Conservation (phyloP, 1,140 invertebrate species). For the Drosophila varians region DNA sequence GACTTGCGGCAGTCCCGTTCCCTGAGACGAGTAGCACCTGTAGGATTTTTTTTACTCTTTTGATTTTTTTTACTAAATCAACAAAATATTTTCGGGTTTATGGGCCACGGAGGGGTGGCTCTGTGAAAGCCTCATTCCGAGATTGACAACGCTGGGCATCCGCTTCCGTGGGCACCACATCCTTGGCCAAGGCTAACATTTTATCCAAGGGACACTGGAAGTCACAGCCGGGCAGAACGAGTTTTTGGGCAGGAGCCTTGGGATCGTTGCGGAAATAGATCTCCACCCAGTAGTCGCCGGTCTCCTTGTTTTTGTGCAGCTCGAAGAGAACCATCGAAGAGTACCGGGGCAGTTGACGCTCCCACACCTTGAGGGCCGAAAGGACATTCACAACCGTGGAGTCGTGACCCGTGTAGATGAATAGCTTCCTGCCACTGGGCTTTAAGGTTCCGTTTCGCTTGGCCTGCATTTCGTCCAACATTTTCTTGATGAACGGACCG, state of each 20-base stretch:
- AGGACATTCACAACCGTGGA: slow-evolving; percentile 89
- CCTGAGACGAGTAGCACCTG: slow-evolving; percentile 70
- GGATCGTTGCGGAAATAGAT: slow-evolving; percentile 87
- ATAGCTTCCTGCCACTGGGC: slow-evolving; percentile 86
- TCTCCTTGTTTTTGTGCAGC: slow-evolving; percentile 86
- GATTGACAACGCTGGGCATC: slow-evolving; percentile 86
- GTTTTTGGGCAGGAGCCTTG: slow-evolving; percentile 83
- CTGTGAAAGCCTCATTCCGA: slow-evolving; percentile 84
- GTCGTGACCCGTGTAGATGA: slow-evolving; percentile 90
- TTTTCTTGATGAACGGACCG: slow-evolving; percentile 87
- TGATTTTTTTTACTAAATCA: neutral
- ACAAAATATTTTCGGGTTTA: slow-evolving; percentile 47
- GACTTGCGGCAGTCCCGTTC: slow-evolving; percentile 24
- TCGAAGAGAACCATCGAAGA: slow-evolving; percentile 90
- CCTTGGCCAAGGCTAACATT: slow-evolving; percentile 84
- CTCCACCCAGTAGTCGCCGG: slow-evolving; percentile 85
- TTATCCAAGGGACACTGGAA: slow-evolving; percentile 86
- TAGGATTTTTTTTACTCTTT: slow-evolving; percentile 21
- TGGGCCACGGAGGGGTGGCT: slow-evolving; percentile 84
- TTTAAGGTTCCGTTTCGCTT: slow-evolving; percentile 84
- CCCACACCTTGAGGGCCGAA: slow-evolving; percentile 88
- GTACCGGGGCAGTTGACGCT: slow-evolving; percentile 88
- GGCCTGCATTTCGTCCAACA: slow-evolving; percentile 86
- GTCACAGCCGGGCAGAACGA: slow-evolving; percentile 87
- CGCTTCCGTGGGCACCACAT: slow-evolving; percentile 85